Base-by-base conservation (phyloP, 2,888 invertebrate species). In the Metellina segmentata region DNA sequence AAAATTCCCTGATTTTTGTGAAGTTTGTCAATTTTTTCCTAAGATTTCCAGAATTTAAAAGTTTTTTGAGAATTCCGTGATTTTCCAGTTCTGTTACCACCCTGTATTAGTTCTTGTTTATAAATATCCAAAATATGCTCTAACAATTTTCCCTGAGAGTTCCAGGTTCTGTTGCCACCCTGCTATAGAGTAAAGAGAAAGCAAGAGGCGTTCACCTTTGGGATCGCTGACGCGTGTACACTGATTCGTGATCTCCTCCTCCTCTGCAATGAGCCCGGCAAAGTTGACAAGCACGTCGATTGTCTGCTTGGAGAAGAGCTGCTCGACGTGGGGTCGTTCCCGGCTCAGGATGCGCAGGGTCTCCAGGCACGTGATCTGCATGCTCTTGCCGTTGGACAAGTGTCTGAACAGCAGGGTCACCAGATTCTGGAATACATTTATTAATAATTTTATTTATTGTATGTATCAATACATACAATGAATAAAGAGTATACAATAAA, bases 321-420 rank as follows among this genome's bases (percentile, higher is more conserved):
- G 96, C 93, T 97, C 96, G 82, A 98, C 95, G 91, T 96, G 96
- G 34, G 96, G 95, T 95, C 97, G 97, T 94, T 98, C 98, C 20
- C 98, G 97, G 94, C 98, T 97, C 92, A 97, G 95, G 92, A 97
- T 96, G 93, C 97, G 95, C 82, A 97, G 95, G 74, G 96, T 95
- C 89, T 96, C 95, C 93, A 97, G 95, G 94, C 96, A 96, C 86
- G 96, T 94, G 74, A 95, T 94, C 94, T 96, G 96, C n/a, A n/a
- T 92, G 96, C 94, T 16, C 89, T 95, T 94, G 91, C 13, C 95
- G 94, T 81, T 85, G 7, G 74, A 20, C 48, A 93, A n/a, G 7
- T 85, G 86, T 8, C 85, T 85, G 11, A 92, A 92, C 6, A 93
- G 53, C 7, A 81, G 7, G 93, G 96, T 95, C 91, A 96, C 95